Evolutionary conservation across 2,888 invertebrate species (phyloP), one percentile per base, ranked within the genome.

Genomic region (Rhingia campestris): DNA sequence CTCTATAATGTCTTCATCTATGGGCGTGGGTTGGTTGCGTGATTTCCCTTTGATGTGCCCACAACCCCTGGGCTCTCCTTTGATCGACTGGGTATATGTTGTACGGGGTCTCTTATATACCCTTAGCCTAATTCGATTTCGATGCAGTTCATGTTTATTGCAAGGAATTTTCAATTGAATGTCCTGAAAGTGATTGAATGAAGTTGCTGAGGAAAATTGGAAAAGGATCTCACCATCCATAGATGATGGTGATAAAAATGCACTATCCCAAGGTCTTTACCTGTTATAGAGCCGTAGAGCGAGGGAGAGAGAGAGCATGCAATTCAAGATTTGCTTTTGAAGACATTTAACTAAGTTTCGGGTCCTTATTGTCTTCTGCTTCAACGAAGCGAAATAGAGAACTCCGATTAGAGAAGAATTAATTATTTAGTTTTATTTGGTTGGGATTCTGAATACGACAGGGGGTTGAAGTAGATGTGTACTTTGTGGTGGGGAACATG

Each of bases 141-240:
- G 73, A 22, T 74, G 53, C 54, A 39, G 14, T 39, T 37, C 39
- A 61, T 37, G 58, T 63, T 56, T 59, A 37, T 39, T 73, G 79
- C 58, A 70, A 74, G 69, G 75, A 80, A 74, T 70, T 66, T 80
- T 58, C 80, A 80, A 84, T 84, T 80, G 74, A 64, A 79, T 69
- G 54, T 84, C 64, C 73, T 43, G 32, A 53, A 51, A 64, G 41
- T 79, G 79, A 84, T 79, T 84, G 82, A 77, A 81, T 61, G 39
- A 72, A 64, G 63, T 69, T 64, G 32, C 49, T 30, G 5, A n/a
- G 49, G 47, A 43, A 67, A 76, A 81, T 81, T 66, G 66, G 14
- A 76, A 76, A 77, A 72, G 66, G 53, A 70, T 51, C 33, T 37
- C 59, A 9, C n/a, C 39, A 6, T 61, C 43, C 32, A 6, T 43